Conservation (phyloP, 35 echinoderm and acorn worm genomes). For the Diadema setosum region DNA sequence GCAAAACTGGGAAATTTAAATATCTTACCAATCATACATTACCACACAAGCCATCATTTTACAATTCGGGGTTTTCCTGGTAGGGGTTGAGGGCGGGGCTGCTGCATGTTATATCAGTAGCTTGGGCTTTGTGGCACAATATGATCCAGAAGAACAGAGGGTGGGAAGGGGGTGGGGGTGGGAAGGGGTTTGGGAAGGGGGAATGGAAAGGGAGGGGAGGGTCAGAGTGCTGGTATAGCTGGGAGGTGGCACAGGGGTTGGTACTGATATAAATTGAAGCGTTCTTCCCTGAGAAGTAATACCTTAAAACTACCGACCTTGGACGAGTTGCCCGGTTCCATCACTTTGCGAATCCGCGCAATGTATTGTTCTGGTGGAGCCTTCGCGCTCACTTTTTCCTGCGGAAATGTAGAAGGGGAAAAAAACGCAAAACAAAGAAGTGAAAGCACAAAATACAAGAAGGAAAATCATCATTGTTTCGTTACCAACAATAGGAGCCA, state of each 20-base stretch:
- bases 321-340: conserved; percentile 93
- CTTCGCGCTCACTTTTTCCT: conserved; percentile 96
- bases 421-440: neutral
- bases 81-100: too few species aligned
- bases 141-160: neutral
- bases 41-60: too few species aligned
- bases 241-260: neutral
- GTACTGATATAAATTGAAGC: neutral
- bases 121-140: too few species aligned
- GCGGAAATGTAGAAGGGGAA: neutral
- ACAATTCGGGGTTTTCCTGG: too few species aligned
- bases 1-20: too few species aligned
- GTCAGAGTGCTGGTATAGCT: neutral
- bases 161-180: neutral
- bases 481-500: neutral
- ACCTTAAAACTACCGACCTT: conserved; percentile 63
- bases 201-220: neutral
- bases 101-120: too few species aligned
- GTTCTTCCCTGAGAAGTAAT: neutral
- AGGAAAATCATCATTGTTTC: neutral
- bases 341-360: conserved; percentile 81
- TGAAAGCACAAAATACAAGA: neutral
- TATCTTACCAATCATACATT: too few species aligned
- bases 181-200: neutral
- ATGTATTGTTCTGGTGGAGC: conserved; percentile 83